These are phyloP conservation scores for Abramis brama DNA, from an alignment of 2,113 vertebrate species.

Conservation along the genomic window DNA sequence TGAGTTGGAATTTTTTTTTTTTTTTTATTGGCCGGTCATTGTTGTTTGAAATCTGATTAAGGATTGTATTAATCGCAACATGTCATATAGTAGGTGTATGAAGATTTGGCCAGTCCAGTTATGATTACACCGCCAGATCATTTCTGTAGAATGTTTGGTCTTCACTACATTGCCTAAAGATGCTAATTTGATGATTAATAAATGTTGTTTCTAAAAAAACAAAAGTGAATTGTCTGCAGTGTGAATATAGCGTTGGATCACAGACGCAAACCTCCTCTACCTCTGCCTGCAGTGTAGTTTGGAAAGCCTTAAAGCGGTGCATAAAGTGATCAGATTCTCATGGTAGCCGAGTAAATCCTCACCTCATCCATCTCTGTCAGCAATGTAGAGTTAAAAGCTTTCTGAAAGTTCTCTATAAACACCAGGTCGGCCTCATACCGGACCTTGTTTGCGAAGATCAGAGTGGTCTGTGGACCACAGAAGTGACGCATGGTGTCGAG, in stretches of 20 bases:
- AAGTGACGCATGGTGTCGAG: constrained; percentile 86
- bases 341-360: constrained; percentile 84
- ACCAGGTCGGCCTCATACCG: constrained; percentile 81
- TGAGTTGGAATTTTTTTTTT: no score
- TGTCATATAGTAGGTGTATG: rapidly evolving
- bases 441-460: constrained; percentile 94
- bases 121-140: background rate
- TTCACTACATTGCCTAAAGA: background rate
- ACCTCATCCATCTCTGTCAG: constrained; percentile 84
- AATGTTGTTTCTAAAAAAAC: background rate
- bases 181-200: background rate
- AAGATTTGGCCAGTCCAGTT: background rate
- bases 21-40: no score
- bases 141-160: background rate
- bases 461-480: constrained; percentile 81
- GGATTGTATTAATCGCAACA: no score
- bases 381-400: constrained; percentile 78
- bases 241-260: background rate
- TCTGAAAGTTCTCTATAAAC: constrained; percentile 81
- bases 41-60: no score
- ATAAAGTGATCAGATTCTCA: background rate
- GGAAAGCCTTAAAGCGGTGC: background rate
- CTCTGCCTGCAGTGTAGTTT: background rate
- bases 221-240: background rate
- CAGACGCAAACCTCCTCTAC: background rate